Base-by-base conservation (phyloP, 1,140 invertebrate species). In the Zaprionus ghesquierei region DNA sequence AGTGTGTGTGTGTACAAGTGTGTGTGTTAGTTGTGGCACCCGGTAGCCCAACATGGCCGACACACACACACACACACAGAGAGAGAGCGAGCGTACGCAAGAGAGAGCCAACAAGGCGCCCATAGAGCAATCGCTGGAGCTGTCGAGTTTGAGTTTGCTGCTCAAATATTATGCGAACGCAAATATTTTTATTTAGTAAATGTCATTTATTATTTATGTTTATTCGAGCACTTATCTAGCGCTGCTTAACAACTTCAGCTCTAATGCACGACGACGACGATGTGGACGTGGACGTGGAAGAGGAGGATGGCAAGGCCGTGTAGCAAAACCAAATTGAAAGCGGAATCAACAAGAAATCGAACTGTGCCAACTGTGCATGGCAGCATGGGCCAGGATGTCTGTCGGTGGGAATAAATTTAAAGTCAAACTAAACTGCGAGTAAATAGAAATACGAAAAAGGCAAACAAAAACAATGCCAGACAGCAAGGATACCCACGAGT, bases 131-230 rank as follows among this genome's bases (percentile, higher is more conserved):
- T 82, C 71, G 79, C 58, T 75, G 81, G 75, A 77, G 82, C 82
- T 87, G 84, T 89, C 79, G 84, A 89, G 84, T 89, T 87, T 86
- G 86, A 91, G 89, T 91, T 91, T 91, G 82, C 89, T 91, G 81
- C 89, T 91, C 89, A 91, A 91, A 91, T 91, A 91, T 91, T 91
- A 91, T 91, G 89, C 89, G 89, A 91, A 91, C 89, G 89, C 89
- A 91, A 91, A 91, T 91, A 91, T 91, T 91, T 91, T 91, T 91
- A 91, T 91, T 91, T 91, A 91, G 89, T 91, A 91, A 91, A 91
- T 91, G 89, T 91, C 89, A 91, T 91, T 91, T 91, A 91, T 91
- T 91, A 91, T 91, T 91, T 91, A 91, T 91, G 81, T 91, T 91
- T 91, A 91, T 91, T 91, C 89, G 89, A 91, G 89, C 89, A 91